Base-by-base conservation (phyloP, 2,113 vertebrate species). In the Bujurquina vittata region DNA sequence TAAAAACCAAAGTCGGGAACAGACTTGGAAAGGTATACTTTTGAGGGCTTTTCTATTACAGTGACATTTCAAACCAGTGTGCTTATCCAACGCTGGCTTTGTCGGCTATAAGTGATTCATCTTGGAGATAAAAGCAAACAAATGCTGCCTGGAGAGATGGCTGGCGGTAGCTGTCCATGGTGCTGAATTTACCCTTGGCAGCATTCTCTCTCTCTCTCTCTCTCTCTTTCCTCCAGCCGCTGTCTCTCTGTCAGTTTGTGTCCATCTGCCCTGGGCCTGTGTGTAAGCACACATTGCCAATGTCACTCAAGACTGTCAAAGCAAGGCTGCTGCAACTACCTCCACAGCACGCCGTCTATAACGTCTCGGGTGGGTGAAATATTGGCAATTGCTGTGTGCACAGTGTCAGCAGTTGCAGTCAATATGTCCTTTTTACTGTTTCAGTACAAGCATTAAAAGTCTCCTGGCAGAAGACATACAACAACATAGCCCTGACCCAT, bases 381-480 rank as follows among this genome's bases (percentile, higher is more conserved):
- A 91, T 88, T 88, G 80, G 84, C 87, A 82, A 87, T 89, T 61
- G 40, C 29, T 43, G 81, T 80, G 85, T 75, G 80, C 80, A 80
- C 58, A 74, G 84, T 86, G 87, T 88, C 85, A 76, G 82, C 1
- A 23, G 40, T 46, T 73, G 76, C 84, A 85, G 87, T 87, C 83
- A 84, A 84, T 87, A 84, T 75, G 84, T 92, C 87, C 84, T 78
- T 92, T 88, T 91, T 89, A 93, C 90, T 29, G 84, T 88, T 91
- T 89, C 84, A 75, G 78, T 77, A 84, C 56, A 84, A 88, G 85
- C 84, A 59, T 77, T 82, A 76, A 86, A 85, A 81, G 84, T 75
- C 76, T 76, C n/a, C 79, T 11, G 58, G 84, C 84, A 87, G 75
- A 79, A 88, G 84, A 91, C 75, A 33, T 80, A 84, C 82, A 74